Evolutionary conservation across 2,797 vertebrate species (phyloP), one percentile per base, ranked within the genome.

Genomic region (Aotus griseimembra): DNA sequence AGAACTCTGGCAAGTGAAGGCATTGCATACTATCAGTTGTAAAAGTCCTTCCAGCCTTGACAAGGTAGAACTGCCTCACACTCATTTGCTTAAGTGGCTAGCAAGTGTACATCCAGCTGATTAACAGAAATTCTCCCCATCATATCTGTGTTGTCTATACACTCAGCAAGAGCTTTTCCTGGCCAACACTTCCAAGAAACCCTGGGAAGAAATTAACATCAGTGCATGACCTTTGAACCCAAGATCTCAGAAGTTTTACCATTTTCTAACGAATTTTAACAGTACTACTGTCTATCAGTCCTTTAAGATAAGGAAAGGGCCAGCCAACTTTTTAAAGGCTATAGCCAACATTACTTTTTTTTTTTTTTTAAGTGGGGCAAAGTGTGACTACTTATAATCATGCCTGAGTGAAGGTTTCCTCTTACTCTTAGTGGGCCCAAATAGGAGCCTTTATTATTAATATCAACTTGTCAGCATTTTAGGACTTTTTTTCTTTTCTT

Each of bases 151-250:
- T 86, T 76, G 73, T 67, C 81, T 94, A 86, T 75, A 20, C n/a
- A 85, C 57, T 94, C 90, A 90, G 84, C 81, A 90, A 96, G 84
- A 75, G 50, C 81, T 93, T 67, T 96, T 97, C 91, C 94, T 95
- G 75, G 82, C 75, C 76, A 77, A 94, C 64, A 11, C 81, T 96
- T 94, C 93, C n/a, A 58, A 94, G 86, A 95, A 93, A 61, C 52
- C 67, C 61, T 58, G n/a, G 83, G 52, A 90, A 94, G 72, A 96
- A 73, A 94, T 95, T 15, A 89, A 36, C 2, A 15, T 73, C 48
- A 85, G 36, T 39, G 4, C 20, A 10, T 26, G 72, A 82, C 41
- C 72, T 88, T 95, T 50, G 64, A 90, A 84, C 93, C 41, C 41
- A 28, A 84, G 17, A 73, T 90, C 22, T 67, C 61, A 67, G 33